Percentiles rank a stretch among this genome's conserved stretches.
phyloP scores from a whole-genome alignment of 2,888 invertebrate genomes.

The Bellardia pandia region DNA sequence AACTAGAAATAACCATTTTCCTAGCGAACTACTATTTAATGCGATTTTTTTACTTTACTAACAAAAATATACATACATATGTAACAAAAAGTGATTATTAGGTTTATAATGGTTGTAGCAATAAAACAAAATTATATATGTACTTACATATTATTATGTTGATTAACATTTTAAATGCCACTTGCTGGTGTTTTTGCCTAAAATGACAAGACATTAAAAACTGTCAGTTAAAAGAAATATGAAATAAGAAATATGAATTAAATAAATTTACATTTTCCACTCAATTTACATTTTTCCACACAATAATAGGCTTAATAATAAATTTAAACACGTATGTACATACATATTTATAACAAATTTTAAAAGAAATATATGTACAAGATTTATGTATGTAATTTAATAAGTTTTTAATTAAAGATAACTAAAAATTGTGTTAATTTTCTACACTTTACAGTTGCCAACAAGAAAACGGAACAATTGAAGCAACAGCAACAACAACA shows the following conservation, averaged over 20 bases:
- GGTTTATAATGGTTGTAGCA: not conserved
- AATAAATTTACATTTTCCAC: not conserved
- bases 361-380: no score
- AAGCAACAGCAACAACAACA: slow-evolving; percentile 28
- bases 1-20: not conserved
- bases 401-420: not conserved
- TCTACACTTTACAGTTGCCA: slow-evolving; percentile 48
- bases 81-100: not conserved
- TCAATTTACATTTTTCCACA: not conserved
- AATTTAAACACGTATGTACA: no score
- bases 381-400: no score
- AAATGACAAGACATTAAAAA: not conserved
- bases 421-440: not conserved
- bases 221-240: not conserved
- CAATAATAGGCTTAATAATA: no score
- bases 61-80: not conserved
- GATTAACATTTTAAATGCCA: not conserved
- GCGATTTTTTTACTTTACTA: not conserved
- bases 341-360: not conserved
- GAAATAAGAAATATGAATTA: not conserved
- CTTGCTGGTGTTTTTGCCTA: not conserved
- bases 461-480: not conserved
- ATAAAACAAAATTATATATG: not conserved
- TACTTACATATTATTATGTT: not conserved
- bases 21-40: not conserved